A percentile compares a stretch with the other conserved stretches of the same genome.
Conservation (phyloP, 35 echinoderm and acorn worm species). For the Ophioderma brevispina region DNA sequence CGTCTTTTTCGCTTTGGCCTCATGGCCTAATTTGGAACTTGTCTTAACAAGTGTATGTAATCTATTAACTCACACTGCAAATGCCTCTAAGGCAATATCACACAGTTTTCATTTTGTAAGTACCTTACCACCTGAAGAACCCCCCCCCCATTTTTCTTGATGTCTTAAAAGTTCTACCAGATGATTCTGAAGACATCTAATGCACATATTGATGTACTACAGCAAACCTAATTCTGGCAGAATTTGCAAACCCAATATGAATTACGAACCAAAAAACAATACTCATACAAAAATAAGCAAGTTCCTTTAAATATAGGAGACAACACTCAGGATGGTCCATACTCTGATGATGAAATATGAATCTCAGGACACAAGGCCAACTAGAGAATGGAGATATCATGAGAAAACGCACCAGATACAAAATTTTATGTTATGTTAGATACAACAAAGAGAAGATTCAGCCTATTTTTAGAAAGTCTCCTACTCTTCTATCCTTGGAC, state of each 20-base stretch:
- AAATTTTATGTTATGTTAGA: background rate
- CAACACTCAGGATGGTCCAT: background rate
- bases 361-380: background rate
- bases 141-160: background rate
- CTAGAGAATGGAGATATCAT: background rate
- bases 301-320: background rate
- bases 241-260: conserved; percentile 42
- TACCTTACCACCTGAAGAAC: background rate
- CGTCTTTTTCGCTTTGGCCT: too few relatives aligned
- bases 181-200: conserved; percentile 33
- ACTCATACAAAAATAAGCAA: background rate
- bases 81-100: conserved; percentile 31
- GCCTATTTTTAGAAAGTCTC: background rate
- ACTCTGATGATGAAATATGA: background rate
- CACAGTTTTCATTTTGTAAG: background rate
- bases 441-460: background rate
- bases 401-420: background rate
- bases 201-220: conserved; percentile 13
- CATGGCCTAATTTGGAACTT: too few relatives aligned
- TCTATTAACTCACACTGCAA: conserved; percentile 44
- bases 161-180: conserved; percentile 44
- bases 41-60: conserved; percentile 28
- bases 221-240: conserved; percentile 30
- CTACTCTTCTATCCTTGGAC: too few relatives aligned
- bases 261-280: background rate